A percentile compares a stretch with the other conserved stretches of the same genome.
Evolutionary conservation across 2,888 invertebrate species (phyloP).

Genomic region (Drosophila pseudotakahashii): DNA sequence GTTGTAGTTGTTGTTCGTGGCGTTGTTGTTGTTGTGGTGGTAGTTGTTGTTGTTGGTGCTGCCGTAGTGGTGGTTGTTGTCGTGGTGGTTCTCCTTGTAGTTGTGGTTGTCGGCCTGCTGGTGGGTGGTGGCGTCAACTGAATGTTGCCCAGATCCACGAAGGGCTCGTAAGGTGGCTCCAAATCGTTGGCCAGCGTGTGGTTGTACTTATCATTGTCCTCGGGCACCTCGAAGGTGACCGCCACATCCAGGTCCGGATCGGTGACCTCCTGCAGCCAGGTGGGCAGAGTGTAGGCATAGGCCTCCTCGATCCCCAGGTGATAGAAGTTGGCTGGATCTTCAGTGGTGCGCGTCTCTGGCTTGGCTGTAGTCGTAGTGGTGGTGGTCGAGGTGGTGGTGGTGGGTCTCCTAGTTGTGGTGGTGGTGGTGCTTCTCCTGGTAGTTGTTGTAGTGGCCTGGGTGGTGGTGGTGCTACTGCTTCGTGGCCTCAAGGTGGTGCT

Average conservation of each 20-base stretch:
- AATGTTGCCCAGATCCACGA: conserved; percentile 73
- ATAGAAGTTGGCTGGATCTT: conserved; percentile 69
- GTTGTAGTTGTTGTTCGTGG: conserved; percentile 53
- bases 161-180: conserved; percentile 82
- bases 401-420: conserved; percentile 36
- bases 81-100: conserved; percentile 9
- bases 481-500: conserved; percentile 29
- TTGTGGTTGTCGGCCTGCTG: conserved; percentile 21
- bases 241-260: conserved; percentile 83
- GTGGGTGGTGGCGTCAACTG: conserved; percentile 69
- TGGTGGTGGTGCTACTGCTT: conserved; percentile 33
- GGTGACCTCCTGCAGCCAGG: conserved; percentile 81
- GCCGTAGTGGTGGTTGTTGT: conserved; percentile 50
- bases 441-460: conserved; percentile 47
- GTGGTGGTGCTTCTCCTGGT: conserved; percentile 39
- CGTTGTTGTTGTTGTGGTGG: conserved; percentile 48
- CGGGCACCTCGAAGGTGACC: conserved; percentile 78
- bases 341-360: conserved; percentile 37
- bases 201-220: conserved; percentile 81
- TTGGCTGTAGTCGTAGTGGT: conserved; percentile 45
- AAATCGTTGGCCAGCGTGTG: conserved; percentile 75
- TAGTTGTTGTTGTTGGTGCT: conserved; percentile 4
- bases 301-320: conserved; percentile 70
- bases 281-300: conserved; percentile 79
- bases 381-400: conserved; percentile 37